Evolutionary conservation across 2,797 vertebrate genomes (phyloP).

Genomic region (Denticeps clupeoides): DNA sequence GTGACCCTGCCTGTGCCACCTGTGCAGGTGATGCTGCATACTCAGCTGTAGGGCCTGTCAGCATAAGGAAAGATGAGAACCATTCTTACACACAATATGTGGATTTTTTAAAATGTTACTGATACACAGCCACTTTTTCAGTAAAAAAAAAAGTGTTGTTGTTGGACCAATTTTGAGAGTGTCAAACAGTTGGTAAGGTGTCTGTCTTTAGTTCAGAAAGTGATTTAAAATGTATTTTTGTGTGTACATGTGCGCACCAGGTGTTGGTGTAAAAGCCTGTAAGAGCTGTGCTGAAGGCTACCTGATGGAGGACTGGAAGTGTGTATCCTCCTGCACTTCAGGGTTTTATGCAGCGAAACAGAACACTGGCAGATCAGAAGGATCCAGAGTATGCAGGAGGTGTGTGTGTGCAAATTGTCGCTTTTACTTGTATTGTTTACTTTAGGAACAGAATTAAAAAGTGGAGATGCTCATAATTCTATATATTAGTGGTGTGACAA

Average conservation of each 20-base stretch:
- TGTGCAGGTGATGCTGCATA: constrained; percentile 97
- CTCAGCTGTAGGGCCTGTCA: constrained; percentile 14
- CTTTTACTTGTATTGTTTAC: too few species aligned
- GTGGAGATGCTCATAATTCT: too few species aligned
- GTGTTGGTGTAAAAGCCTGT: constrained; percentile 73
- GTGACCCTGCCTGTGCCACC: constrained; percentile 76
- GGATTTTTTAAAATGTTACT: neutral
- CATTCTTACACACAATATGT: neutral
- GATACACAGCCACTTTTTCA: neutral
- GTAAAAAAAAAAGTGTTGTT: neutral
- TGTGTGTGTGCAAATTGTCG: too few species aligned
- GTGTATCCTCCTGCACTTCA: constrained; percentile 73
- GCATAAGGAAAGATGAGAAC: neutral
- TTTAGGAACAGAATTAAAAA: neutral
- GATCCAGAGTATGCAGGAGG: constrained; percentile 74
- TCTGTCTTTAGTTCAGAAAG: too few species aligned
- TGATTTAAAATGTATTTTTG: neutral
- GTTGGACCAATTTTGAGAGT: too few species aligned
- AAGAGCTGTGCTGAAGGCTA: constrained; percentile 72
- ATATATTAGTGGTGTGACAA: too few species aligned
- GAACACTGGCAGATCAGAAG: constrained; percentile 57
- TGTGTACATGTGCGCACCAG: constrained; percentile 42
- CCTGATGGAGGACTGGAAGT: constrained; percentile 84
- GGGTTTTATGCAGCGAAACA: constrained; percentile 70
- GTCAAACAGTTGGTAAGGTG: too few species aligned